A percentile compares a stretch with the other conserved stretches of the same genome.
Evolutionary conservation across 1,140 invertebrate genomes (phyloP).

Genomic region (Scaptomyza pallida): DNA sequence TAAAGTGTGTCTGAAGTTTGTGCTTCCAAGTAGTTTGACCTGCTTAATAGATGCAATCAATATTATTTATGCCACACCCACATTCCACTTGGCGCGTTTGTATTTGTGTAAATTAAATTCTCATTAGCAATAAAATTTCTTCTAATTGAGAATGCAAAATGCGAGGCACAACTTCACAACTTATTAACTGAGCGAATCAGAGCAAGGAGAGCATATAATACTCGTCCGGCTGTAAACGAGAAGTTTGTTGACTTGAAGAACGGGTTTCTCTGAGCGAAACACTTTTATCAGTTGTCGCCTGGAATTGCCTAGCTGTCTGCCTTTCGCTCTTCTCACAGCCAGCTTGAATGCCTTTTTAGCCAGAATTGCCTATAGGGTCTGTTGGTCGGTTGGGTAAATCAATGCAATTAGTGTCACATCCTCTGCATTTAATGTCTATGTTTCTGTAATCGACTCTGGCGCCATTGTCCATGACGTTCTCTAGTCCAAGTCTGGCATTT

Average conservation of each 20-base stretch:
- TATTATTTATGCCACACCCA: constrained; percentile 3
- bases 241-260: constrained; percentile 30
- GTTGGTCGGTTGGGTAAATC: constrained; percentile 58
- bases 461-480: constrained; percentile 43
- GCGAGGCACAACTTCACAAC: background rate
- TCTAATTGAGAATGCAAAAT: constrained; percentile 67
- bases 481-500: too few species aligned
- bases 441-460: constrained; percentile 72
- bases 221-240: background rate
- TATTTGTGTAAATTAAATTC: constrained; percentile 72
- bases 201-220: background rate
- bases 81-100: background rate
- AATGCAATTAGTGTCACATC: constrained; percentile 80
- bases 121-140: constrained; percentile 74
- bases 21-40: background rate
- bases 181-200: background rate
- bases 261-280: background rate
- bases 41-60: background rate
- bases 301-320: constrained; percentile 10
- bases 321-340: too few species aligned
- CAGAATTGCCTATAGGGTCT: constrained; percentile 37
- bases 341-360: background rate
- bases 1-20: too few species aligned
- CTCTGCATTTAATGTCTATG: constrained; percentile 80
- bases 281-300: constrained; percentile 58